A percentile compares a stretch with the other conserved stretches of the same genome.
These are phyloP conservation scores for Gopherus flavomarginatus DNA, from an alignment of 2,113 vertebrate species.

Conservation along the genomic window DNA sequence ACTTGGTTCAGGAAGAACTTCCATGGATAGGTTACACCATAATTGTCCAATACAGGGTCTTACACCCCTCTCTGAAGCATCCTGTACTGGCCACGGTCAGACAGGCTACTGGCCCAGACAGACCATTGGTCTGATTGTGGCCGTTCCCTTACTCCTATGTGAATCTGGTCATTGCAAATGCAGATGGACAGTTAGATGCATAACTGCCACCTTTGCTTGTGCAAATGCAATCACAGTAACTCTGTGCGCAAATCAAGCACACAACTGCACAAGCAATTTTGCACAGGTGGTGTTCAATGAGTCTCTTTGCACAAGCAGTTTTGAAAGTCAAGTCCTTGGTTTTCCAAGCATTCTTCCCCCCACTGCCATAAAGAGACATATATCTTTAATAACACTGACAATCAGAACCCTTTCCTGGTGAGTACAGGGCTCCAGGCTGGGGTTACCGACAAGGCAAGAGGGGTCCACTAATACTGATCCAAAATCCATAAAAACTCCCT, in stretches of 20 bases:
- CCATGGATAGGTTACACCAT: background rate
- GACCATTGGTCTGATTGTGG: background rate
- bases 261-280: background rate
- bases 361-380: background rate
- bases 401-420: background rate
- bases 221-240: background rate
- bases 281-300: background rate
- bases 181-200: background rate
- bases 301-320: background rate
- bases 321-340: background rate
- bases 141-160: background rate
- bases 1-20: background rate
- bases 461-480: background rate
- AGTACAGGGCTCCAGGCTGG: background rate
- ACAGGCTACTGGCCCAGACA: background rate
- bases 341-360: background rate
- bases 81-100: background rate
- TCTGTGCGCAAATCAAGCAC: background rate
- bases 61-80: background rate
- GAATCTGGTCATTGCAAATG: background rate
- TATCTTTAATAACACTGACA: background rate
- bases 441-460: background rate
- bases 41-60: too few species aligned
- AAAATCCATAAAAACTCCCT: background rate
- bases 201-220: background rate